Evolutionary conservation across 2,113 vertebrate species (phyloP).

Genomic region (Tetrao urogallus): DNA sequence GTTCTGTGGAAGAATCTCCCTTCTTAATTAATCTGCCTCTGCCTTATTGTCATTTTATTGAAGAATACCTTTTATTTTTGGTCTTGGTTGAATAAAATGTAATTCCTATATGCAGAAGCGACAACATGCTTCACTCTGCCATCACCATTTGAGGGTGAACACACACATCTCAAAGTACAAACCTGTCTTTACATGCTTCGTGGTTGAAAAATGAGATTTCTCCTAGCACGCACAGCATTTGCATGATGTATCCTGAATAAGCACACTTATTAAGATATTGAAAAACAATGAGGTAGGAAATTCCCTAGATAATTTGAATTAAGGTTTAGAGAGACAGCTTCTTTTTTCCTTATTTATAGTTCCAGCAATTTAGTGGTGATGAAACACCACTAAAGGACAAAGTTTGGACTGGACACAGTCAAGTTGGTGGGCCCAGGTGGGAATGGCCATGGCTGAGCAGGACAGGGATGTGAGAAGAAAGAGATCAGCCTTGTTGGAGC

Average conservation of each 20-base stretch:
- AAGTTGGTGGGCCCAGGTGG: not conserved
- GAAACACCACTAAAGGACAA: not conserved
- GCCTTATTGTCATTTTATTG: not conserved
- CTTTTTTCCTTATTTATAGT: not conserved
- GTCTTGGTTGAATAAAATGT: not conserved
- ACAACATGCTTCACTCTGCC: rapidly evolving
- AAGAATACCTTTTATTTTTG: not conserved
- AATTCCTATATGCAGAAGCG: not conserved
- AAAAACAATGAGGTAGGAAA: not conserved
- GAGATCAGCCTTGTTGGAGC: rapidly evolving
- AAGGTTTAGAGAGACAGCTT: not conserved
- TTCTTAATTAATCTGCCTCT: not conserved
- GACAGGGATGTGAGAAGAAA: not conserved
- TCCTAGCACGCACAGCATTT: not conserved
- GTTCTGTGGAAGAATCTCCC: not conserved
- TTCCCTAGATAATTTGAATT: not conserved
- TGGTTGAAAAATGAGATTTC: not conserved
- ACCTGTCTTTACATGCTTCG: not conserved
- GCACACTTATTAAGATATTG: not conserved
- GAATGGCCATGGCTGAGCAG: rapidly evolving
- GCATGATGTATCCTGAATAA: not conserved
- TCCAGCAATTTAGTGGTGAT: not conserved
- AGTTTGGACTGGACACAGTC: not conserved
- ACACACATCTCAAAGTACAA: not conserved
- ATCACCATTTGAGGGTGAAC: rapidly evolving